Evolutionary conservation across 1,140 invertebrate genomes (phyloP).

Genomic region (Berghia stephanieae): DNA sequence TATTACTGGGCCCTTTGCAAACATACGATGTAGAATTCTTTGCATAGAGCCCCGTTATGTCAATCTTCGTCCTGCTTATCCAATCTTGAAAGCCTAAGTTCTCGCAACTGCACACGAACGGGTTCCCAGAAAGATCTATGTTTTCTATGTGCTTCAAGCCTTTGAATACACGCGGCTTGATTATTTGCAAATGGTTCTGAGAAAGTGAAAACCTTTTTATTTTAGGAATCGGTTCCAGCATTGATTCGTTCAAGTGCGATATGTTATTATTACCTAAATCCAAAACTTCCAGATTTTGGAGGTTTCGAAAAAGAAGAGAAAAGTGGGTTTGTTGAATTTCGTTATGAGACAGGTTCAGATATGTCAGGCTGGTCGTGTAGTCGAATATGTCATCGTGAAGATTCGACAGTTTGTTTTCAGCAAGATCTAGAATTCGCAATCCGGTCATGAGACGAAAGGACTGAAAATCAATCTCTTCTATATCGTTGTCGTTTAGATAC

Average conservation of each 20-base stretch:
- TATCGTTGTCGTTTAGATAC: conserved; percentile 43
- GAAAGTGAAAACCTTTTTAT: conserved; percentile 38
- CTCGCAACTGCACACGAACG: conserved; percentile 52
- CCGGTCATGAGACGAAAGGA: conserved; percentile 48
- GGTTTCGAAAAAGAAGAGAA: conserved; percentile 34
- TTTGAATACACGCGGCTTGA: conserved; percentile 39
- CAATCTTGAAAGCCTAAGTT: conserved; percentile 48
- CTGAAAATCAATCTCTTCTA: conserved; percentile 38
- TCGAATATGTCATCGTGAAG: conserved; percentile 44
- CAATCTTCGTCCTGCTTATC: conserved; percentile 40
- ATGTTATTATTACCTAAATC: conserved; percentile 53
- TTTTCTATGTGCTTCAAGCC: conserved; percentile 38
- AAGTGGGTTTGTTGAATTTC: conserved; percentile 29
- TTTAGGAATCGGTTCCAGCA: conserved; percentile 32
- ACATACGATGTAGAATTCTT: conserved; percentile 35
- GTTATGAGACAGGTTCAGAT: conserved; percentile 48
- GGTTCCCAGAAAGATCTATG: conserved; percentile 53
- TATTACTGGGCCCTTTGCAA: conserved; percentile 34
- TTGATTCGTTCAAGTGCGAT: conserved; percentile 31
- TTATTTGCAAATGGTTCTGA: conserved; percentile 38
- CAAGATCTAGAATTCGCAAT: conserved; percentile 44
- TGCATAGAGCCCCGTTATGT: conserved; percentile 32
- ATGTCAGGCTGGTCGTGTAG: conserved; percentile 40
- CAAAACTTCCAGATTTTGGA: conserved; percentile 39
- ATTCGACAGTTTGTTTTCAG: conserved; percentile 42